A percentile compares a stretch with the other conserved stretches of the same genome.
Evolutionary conservation across 2,888 invertebrate genomes (phyloP).

Genomic region (Ochlodes sylvanus): DNA sequence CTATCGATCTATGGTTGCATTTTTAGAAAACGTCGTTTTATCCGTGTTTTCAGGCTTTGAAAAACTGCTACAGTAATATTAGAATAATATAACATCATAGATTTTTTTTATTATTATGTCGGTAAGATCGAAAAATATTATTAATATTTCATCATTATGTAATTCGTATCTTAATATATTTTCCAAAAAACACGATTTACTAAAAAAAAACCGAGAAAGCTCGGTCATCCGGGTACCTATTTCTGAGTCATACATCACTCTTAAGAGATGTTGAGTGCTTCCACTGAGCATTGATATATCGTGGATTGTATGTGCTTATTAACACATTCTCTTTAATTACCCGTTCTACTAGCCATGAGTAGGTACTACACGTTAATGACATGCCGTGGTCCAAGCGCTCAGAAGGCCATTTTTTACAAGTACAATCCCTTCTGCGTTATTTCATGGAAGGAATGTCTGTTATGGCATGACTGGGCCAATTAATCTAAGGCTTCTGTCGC

Average conservation of each 20-base stretch:
- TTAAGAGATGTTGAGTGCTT: neutral
- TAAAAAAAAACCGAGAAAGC: too few relatives aligned
- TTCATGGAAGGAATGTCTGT: slow-evolving; percentile 57
- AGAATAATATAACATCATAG: too few relatives aligned
- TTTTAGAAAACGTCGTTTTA: too few relatives aligned
- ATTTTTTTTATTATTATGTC: too few relatives aligned
- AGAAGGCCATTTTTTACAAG: slow-evolving; percentile 48
- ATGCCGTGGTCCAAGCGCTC: slow-evolving; percentile 4
- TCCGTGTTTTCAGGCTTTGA: too few relatives aligned
- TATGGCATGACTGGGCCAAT: slow-evolving; percentile 50
- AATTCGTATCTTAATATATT: too few relatives aligned
- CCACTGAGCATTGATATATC: slow-evolving; percentile 16
- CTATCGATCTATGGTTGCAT: too few relatives aligned
- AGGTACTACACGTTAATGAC: slow-evolving; percentile 35
- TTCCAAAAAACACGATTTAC: too few relatives aligned
- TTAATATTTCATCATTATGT: too few relatives aligned
- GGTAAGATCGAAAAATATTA: too few relatives aligned
- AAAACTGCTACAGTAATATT: too few relatives aligned
- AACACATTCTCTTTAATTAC: slow-evolving; percentile 52
- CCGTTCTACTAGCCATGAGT: slow-evolving; percentile 37
- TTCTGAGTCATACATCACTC: slow-evolving; percentile 7
- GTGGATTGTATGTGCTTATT: slow-evolving; percentile 42
- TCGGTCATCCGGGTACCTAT: too few relatives aligned
- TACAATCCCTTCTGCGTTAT: slow-evolving; percentile 61
- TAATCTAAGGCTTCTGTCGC: slow-evolving; percentile 57